Evolutionary conservation across 2,888 invertebrate species (phyloP).

Genomic region (Limenitis camilla): DNA sequence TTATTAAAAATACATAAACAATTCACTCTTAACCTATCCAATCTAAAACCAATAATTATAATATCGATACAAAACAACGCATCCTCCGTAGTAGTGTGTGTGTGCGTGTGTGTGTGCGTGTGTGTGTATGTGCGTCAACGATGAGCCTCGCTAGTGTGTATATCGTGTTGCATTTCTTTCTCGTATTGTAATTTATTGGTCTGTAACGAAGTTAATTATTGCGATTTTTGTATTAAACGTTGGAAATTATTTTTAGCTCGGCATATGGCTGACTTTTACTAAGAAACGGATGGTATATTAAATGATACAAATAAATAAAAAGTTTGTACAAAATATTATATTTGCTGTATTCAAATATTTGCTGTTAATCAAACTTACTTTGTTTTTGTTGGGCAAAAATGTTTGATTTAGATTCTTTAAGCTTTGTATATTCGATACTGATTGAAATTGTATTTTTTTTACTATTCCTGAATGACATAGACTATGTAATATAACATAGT

Average conservation of each 20-base stretch:
- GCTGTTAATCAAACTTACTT: too few relatives aligned
- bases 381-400: too few relatives aligned
- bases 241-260: constrained; percentile 71
- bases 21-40: too few relatives aligned
- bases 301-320: constrained; percentile 3
- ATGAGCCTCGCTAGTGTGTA: constrained; percentile 35
- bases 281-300: constrained; percentile 37
- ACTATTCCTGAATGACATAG: too few relatives aligned
- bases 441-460: too few relatives aligned
- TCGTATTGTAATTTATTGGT: constrained; percentile 74
- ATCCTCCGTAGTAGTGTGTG: constrained; percentile 24
- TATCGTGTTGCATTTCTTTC: constrained; percentile 68
- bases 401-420: too few relatives aligned
- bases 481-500: too few relatives aligned
- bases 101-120: constrained; percentile 26
- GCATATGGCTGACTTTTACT: constrained; percentile 61
- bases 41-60: background rate
- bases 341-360: too few relatives aligned
- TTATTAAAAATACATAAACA: too few relatives aligned
- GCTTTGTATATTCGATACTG: too few relatives aligned
- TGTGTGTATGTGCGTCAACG: constrained; percentile 22
- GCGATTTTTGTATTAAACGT: constrained; percentile 75
- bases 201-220: constrained; percentile 75
- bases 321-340: background rate
- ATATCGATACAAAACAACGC: constrained; percentile 7